These are phyloP conservation scores for Cliona cf. orientalis DNA, from an alignment of 37 sponge, comb jelly and placozoan species.

Conservation along the genomic window DNA sequence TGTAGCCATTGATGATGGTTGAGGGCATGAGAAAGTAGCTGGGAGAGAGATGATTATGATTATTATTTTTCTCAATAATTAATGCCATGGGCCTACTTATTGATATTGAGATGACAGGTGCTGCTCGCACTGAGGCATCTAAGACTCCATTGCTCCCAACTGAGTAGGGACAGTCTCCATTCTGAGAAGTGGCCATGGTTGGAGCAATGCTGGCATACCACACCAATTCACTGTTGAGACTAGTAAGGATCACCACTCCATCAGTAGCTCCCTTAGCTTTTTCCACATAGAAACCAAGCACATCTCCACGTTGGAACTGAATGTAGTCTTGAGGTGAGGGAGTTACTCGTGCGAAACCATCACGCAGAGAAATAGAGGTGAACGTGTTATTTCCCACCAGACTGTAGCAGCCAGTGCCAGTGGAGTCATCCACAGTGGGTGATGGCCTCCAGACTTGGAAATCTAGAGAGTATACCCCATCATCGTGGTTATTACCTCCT, in stretches of 20 bases:
- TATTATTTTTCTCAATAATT: too few species aligned
- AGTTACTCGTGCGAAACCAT: neutral
- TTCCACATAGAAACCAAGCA: conserved; percentile 40
- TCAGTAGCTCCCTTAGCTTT: too few species aligned
- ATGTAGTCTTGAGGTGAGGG: conserved; percentile 14
- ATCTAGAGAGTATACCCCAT: conserved; percentile 1
- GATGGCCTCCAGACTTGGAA: conserved; percentile 63
- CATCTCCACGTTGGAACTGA: conserved; percentile 37
- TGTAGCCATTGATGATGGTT: too few species aligned
- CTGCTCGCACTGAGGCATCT: conserved; percentile 4
- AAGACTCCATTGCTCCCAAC: neutral
- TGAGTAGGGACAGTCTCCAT: conserved; percentile 2
- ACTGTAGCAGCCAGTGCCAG: conserved; percentile 9
- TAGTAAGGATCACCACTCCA: neutral
- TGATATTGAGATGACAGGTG: conserved; percentile 15
- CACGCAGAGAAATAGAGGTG: neutral
- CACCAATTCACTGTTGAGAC: neutral
- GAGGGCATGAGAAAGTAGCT: too few species aligned
- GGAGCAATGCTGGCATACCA: conserved; percentile 19
- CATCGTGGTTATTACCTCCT: neutral
- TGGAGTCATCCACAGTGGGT: neutral
- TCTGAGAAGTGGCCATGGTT: too few species aligned
- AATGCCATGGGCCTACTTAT: conserved; percentile 8
- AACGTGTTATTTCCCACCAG: conserved; percentile 32
- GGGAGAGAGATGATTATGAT: too few species aligned